A percentile compares a stretch with the other conserved stretches of the same genome.
Conservation (phyloP, 23 tunicate species). For the Styela plicata region DNA sequence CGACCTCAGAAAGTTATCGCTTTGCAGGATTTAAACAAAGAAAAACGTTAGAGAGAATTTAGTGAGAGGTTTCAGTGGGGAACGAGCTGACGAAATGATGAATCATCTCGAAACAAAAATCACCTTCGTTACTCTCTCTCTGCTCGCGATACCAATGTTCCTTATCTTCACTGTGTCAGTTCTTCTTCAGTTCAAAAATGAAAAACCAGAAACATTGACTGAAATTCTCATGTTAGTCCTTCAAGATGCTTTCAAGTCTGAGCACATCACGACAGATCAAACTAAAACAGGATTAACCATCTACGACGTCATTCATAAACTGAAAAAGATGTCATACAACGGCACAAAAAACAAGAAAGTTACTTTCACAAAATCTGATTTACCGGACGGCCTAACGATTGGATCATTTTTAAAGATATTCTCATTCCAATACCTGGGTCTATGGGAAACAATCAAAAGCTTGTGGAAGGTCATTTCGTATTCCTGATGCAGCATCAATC, state of each 20-base stretch:
- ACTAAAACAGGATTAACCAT: not conserved
- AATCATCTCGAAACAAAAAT: not conserved
- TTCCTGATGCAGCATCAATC: not conserved
- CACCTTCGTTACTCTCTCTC: not conserved
- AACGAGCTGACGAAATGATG: not conserved
- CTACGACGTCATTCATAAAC: not conserved
- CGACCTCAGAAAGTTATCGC: slow-evolving; percentile 5
- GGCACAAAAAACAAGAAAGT: not conserved
- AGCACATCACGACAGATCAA: not conserved
- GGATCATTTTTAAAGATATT: not conserved
- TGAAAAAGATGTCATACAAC: not conserved
- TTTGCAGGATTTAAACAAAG: not conserved
- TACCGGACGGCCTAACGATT: not conserved
- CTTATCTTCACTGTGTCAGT: not conserved
- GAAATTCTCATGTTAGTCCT: not conserved
- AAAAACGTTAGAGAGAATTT: not conserved
- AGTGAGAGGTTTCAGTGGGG: not conserved
- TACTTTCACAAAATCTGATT: not conserved
- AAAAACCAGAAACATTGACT: not conserved
- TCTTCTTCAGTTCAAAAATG: not conserved
- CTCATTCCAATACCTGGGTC: not conserved
- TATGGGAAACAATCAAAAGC: not conserved
- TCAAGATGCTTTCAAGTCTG: not conserved
- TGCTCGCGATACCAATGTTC: not conserved
- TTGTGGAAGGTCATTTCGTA: not conserved